phyloP scores from a whole-genome alignment of 2,797 vertebrate genomes.

The Pipistrellus nathusii region DNA sequence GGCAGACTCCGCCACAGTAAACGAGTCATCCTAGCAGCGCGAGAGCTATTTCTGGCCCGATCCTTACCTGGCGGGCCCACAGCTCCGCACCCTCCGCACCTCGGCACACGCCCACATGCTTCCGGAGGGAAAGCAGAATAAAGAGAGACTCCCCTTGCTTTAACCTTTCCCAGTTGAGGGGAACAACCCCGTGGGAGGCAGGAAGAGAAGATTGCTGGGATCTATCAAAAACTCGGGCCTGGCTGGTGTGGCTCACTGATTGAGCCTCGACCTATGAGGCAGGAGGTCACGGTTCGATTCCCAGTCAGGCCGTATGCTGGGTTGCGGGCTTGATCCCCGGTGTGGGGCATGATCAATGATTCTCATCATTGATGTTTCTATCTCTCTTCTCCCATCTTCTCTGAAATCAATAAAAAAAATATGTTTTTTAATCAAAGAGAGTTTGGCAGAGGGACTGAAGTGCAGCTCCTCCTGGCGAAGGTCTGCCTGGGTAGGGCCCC shows the following conservation, averaged over 20 bases:
- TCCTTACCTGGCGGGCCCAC: background rate
- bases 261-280: no score
- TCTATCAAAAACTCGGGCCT: background rate
- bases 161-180: no score
- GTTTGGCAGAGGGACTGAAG: background rate
- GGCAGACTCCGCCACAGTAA: background rate
- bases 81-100: background rate
- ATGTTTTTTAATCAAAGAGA: background rate
- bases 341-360: no score
- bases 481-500: background rate
- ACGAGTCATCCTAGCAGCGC: background rate
- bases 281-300: no score
- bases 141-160: background rate
- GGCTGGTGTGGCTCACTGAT: no score
- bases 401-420: no score
- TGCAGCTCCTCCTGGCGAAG: background rate
- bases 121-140: background rate
- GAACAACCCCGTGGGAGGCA: background rate
- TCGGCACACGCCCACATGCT: background rate
- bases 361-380: no score
- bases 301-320: no score
- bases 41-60: no score
- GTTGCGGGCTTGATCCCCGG: no score
- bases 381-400: no score
- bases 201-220: background rate